Percentiles rank a stretch among this genome's conserved stretches.
These are phyloP conservation scores for Charaxes varanes DNA, from an alignment of 1,140 invertebrate genomes.

Conservation along the genomic window DNA sequence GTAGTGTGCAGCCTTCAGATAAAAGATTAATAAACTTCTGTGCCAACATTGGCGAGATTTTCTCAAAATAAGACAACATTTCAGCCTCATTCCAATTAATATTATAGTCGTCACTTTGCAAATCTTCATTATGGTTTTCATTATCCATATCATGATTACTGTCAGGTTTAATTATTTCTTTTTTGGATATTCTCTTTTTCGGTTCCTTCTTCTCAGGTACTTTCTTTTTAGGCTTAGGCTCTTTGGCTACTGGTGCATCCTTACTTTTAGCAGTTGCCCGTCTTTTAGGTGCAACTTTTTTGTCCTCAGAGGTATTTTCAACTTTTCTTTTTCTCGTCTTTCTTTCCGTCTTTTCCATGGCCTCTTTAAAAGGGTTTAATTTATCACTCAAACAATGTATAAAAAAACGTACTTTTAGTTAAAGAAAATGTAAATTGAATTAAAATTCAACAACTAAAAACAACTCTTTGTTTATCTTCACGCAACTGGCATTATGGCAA, in stretches of 20 bases:
- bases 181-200: conserved; percentile 7
- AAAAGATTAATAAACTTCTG: conserved; percentile 57
- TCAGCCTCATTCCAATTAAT: conserved; percentile 45
- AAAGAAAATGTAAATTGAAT: no score
- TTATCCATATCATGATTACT: conserved; percentile 15
- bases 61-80: conserved; percentile 50
- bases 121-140: conserved; percentile 13
- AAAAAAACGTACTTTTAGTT: not conserved
- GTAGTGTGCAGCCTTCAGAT: conserved; percentile 63
- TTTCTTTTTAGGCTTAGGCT: conserved; percentile 8
- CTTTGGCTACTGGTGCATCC: conserved; percentile 4
- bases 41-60: conserved; percentile 40
- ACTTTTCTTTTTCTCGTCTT: conserved; percentile 27
- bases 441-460: no score
- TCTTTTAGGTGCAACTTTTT: conserved; percentile 14
- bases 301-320: conserved; percentile 11
- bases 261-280: conserved; percentile 9
- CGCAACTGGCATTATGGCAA: no score
- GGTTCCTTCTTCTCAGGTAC: conserved; percentile 7
- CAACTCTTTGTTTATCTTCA: no score
- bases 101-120: conserved; percentile 15
- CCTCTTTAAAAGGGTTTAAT: not conserved
- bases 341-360: conserved; percentile 14
- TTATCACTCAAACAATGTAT: no score
- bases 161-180: conserved; percentile 6